A percentile compares a stretch with the other conserved stretches of the same genome.
phyloP scores from a whole-genome alignment of 2,888 invertebrate genomes.

The Sicus ferrugineus region DNA sequence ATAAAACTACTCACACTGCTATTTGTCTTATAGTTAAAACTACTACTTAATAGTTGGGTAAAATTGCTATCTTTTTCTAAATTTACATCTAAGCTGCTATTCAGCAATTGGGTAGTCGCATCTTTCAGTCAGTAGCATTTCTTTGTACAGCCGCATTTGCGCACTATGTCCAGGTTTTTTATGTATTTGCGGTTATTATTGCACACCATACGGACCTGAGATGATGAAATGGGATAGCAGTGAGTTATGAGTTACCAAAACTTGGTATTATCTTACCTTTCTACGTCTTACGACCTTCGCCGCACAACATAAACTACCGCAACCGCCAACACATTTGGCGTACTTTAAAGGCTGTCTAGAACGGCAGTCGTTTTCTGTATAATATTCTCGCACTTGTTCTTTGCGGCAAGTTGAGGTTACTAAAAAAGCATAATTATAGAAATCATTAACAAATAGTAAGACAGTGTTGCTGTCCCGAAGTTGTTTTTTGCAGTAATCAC shows the following conservation, averaged over 20 bases:
- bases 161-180: slow-evolving; percentile 94
- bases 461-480: no score
- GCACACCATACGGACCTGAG: slow-evolving; percentile 87
- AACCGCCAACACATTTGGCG: slow-evolving; percentile 84
- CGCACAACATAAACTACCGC: slow-evolving; percentile 86
- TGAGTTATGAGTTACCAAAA: background rate
- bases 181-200: slow-evolving; percentile 91
- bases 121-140: slow-evolving; percentile 82
- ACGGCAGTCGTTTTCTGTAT: slow-evolving; percentile 90
- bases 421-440: background rate
- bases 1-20: slow-evolving; percentile 48
- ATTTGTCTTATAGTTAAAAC: slow-evolving; percentile 48
- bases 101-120: slow-evolving; percentile 68
- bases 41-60: slow-evolving; percentile 49
- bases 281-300: slow-evolving; percentile 92
- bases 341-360: slow-evolving; percentile 90
- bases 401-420: slow-evolving; percentile 82
- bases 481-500: no score
- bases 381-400: slow-evolving; percentile 89
- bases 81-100: slow-evolving; percentile 64
- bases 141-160: slow-evolving; percentile 95
- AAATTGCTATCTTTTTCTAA: slow-evolving; percentile 55
- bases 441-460: slow-evolving; percentile 10
- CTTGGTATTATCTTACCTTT: slow-evolving; percentile 71
- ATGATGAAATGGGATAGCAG: slow-evolving; percentile 33